These are phyloP conservation scores for Empidonax traillii DNA, from an alignment of 2,113 vertebrate genomes.

Conservation along the genomic window DNA sequence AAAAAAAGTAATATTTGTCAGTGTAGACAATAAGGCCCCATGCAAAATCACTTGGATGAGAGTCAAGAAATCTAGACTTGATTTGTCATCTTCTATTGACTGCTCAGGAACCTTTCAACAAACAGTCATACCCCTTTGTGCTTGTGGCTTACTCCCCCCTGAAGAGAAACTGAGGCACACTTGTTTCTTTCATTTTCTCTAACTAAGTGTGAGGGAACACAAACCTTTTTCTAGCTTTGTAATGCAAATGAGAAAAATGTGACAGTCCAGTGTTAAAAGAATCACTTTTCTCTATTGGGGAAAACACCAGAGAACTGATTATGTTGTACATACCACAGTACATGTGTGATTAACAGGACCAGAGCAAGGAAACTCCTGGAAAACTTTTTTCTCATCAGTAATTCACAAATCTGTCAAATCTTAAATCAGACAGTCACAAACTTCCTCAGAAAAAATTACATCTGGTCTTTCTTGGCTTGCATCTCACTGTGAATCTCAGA, in stretches of 20 bases:
- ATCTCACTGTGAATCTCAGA: background rate
- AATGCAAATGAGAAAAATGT: background rate
- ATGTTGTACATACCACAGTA: background rate
- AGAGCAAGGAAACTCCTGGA: background rate
- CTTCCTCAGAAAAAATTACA: background rate
- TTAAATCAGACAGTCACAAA: background rate
- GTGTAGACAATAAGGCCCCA: background rate
- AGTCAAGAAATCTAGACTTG: background rate
- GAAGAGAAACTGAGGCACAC: background rate
- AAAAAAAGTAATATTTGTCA: background rate
- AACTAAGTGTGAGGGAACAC: background rate
- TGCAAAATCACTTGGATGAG: background rate
- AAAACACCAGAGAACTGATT: background rate
- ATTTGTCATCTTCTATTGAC: background rate
- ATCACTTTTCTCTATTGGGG: background rate
- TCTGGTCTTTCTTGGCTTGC: background rate
- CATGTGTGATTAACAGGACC: background rate
- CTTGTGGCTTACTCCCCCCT: background rate
- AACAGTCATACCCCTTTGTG: background rate
- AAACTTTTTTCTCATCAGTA: background rate
- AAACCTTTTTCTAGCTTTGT: background rate
- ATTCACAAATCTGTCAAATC: background rate
- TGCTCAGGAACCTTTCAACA: background rate
- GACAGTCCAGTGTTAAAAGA: background rate
- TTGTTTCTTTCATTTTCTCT: background rate